A percentile compares a stretch with the other conserved stretches of the same genome.
phyloP scores from a whole-genome alignment of 2,888 invertebrate genomes.

The Pandemis corylana region DNA sequence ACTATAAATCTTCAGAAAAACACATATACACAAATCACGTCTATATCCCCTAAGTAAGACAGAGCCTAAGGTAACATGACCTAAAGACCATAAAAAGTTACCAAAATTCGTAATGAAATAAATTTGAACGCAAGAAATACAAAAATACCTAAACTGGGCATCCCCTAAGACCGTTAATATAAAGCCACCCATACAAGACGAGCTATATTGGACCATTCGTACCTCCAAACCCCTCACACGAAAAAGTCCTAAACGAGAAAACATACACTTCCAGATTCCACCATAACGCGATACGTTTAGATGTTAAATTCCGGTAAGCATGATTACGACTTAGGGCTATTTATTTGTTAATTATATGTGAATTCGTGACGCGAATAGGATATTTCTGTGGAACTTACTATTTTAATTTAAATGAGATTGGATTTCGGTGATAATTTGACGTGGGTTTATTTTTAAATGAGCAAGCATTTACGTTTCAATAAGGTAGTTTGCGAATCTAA shows the following conservation, averaged over 20 bases:
- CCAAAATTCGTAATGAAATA: not conserved
- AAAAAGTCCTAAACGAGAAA: not conserved
- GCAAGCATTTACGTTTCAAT: not conserved
- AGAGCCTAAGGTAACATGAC: not conserved
- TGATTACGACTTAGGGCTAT: not conserved
- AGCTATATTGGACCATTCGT: conserved; percentile 76
- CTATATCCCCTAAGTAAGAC: too few species aligned
- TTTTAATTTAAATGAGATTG: conserved; percentile 24
- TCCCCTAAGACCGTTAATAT: conserved; percentile 7
- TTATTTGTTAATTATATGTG: not conserved
- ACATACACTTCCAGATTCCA: not conserved
- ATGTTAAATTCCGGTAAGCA: not conserved
- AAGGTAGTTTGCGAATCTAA: not conserved
- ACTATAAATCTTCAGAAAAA: too few species aligned
- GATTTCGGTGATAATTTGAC: conserved; percentile 26
- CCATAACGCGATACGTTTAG: not conserved
- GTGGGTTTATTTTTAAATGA: not conserved
- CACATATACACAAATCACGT: too few species aligned
- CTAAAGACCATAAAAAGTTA: not conserved
- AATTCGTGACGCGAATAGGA: conserved; percentile 76
- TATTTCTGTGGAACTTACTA: conserved; percentile 50
- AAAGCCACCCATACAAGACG: conserved; percentile 74
- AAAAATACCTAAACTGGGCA: conserved; percentile 15
- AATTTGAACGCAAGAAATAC: not conserved
- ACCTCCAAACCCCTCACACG: not conserved